Evolutionary conservation across 2,113 vertebrate species (phyloP).

Genomic region (Melanocharis versteri): DNA sequence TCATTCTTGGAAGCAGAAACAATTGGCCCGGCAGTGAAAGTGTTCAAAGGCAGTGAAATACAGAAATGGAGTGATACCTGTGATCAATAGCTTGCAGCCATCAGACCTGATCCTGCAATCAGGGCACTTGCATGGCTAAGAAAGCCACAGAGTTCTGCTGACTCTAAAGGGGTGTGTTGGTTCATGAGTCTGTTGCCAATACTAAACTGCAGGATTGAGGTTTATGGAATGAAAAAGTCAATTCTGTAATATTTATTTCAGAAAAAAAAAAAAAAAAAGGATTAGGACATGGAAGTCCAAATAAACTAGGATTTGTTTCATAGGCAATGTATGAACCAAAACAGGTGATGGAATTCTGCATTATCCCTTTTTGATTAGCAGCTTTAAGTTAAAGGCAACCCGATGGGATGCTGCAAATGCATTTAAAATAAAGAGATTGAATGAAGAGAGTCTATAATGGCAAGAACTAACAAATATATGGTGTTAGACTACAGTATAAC

Average conservation of each 20-base stretch:
- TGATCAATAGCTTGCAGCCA: not conserved
- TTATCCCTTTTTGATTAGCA: not conserved
- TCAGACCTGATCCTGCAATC: not conserved
- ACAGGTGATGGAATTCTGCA: not conserved
- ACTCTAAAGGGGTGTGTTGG: fast-evolving
- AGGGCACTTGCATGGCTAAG: not conserved
- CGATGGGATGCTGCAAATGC: not conserved
- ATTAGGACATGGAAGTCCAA: not conserved
- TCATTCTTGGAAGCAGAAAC: not conserved
- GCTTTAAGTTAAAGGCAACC: not conserved
- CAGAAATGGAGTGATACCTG: not conserved
- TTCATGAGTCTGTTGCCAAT: not conserved
- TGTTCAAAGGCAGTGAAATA: not conserved
- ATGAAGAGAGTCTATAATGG: not conserved
- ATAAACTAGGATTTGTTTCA: not conserved
- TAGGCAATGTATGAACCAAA: not conserved
- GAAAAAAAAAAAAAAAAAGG: not conserved
- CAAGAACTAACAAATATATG: not conserved
- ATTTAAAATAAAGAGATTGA: not conserved
- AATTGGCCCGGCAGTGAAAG: not conserved
- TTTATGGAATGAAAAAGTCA: not conserved
- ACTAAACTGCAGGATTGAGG: not conserved
- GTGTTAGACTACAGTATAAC: not conserved
- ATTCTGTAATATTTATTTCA: not conserved
- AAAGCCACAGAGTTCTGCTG: not conserved